Conservation (phyloP, 2,113 vertebrate species). For the Desmodus rotundus region DNA sequence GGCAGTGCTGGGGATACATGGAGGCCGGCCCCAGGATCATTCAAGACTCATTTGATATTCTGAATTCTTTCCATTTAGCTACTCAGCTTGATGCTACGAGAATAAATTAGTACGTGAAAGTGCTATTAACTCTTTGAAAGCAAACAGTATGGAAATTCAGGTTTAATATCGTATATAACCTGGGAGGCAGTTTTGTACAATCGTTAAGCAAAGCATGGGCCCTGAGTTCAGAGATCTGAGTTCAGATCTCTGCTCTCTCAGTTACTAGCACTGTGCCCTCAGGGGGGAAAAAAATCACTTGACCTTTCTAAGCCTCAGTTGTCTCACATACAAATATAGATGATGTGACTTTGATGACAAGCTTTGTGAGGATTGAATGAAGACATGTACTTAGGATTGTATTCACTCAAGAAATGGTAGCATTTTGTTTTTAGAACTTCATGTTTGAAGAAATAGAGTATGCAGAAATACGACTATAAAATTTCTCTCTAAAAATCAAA, state of each 20-base stretch:
- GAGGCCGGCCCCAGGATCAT: not conserved
- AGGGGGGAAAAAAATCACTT: not conserved
- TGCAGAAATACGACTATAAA: not conserved
- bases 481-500: conserved; percentile 33
- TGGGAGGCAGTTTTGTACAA: not conserved
- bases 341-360: not conserved
- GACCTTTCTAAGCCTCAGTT: not conserved
- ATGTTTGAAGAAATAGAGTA: not conserved
- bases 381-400: not conserved
- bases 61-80: conserved; percentile 25
- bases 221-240: not conserved
- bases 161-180: not conserved
- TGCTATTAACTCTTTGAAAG: conserved; percentile 1
- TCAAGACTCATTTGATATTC: not conserved
- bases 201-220: not conserved
- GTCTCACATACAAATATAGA: not conserved
- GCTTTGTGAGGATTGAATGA: not conserved
- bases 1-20: not conserved
- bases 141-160: conserved; percentile 27
- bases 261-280: not conserved
- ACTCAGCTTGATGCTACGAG: not conserved
- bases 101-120: conserved; percentile 23
- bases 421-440: not conserved
- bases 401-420: not conserved
- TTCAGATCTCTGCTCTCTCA: not conserved